Evolutionary conservation across 1,140 invertebrate species (phyloP), one percentile per base, ranked within the genome.

Genomic region (Ips typographus): DNA sequence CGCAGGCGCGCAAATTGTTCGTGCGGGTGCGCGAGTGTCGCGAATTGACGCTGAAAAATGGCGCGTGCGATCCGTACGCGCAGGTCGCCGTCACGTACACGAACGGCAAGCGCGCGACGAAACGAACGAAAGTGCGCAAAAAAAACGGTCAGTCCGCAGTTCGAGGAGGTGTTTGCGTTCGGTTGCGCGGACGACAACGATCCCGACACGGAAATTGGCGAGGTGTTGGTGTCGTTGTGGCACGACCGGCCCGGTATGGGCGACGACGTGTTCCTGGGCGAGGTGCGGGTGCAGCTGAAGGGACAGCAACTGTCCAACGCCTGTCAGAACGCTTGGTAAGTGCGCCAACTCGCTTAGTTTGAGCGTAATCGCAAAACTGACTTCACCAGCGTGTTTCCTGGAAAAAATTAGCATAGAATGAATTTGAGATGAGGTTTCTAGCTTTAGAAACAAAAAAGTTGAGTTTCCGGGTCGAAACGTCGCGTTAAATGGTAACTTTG

Each of bases 51-150:
- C 89, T 94, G 69, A 93, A 92, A 78, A 94, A 94, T 83, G 92
- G 93, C 77, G 88, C 90, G 75, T 96, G 94, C 85, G 94, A 96
- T 85, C 93, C 94, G 2, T 95, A 91, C 81, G 92, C 92, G 70
- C 86, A 89, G 66, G 89, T 94, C 72, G 90, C 90, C 41, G 87
- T 95, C 56, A 83, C 87, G 41, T 93, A 93, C 81, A 87, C 87
- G 75, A 94, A 92, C 82, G 89, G 89, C 70, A 91, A 91, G 80
- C 86, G 87, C 81, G 88, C 94, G 72, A 87, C 87, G n/a, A 92
- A 90, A 79, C 87, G 90, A 75, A 95, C 94, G 8, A 94, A 92
- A 82, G 89, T 91, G 52, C 90, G 88, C 78, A 95, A 94, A 83
- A n/a, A 96, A 95, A 84, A 95, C 93, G 55, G 88, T 91, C 70